Evolutionary conservation across 1,140 invertebrate species (phyloP), one percentile per base, ranked within the genome.

Genomic region (Meloidogyne exigua): DNA sequence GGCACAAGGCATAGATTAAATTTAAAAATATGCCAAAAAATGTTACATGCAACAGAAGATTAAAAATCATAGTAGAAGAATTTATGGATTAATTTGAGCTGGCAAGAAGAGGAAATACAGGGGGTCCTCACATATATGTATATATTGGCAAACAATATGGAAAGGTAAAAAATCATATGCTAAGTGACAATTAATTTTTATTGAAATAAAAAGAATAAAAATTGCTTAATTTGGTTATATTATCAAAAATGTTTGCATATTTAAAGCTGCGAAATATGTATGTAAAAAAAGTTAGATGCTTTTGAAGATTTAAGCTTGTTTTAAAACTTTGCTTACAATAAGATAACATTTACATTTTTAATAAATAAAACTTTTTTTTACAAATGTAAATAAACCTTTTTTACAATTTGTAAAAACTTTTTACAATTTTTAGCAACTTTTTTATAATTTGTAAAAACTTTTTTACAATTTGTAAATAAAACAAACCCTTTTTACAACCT

Each of bases 401-500:
- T 57, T 57, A 57, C 49, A 57, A 57, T n/a, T 18, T 57, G 49
- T 57, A 57, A 39, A 39, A 39, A 39, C 36, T 44, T 18, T 57
- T n/a, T 7, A 57, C 18, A 57, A n/a, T 7, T n/a, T 57, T n/a
- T 9, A 57, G n/a, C 15, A 18, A 18, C 0, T 4, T 18, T 10
- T 1, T 44, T 13, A 2, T 12, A 10, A 44, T 2, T 44, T 44
- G 42, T 44, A 44, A 49, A 18, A 18, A 49, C 3, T 57, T 9
- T 57, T 57, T 57, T 57, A 57, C 49, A 57, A 57, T 57, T 57
- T 57, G 49, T n/a, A 57, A 49, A 57, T n/a, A n/a, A n/a, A 18
- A 44, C 13, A 44, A 44, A 49, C 0, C 1, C 2, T 18, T 49
- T 49, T 49, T 44, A 15, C 7, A 13, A 44, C 13, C 12, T 44